Evolutionary conservation across 1,140 invertebrate species (phyloP), one percentile per base, ranked within the genome.

Genomic region (Drosophila sulfurigaster): DNA sequence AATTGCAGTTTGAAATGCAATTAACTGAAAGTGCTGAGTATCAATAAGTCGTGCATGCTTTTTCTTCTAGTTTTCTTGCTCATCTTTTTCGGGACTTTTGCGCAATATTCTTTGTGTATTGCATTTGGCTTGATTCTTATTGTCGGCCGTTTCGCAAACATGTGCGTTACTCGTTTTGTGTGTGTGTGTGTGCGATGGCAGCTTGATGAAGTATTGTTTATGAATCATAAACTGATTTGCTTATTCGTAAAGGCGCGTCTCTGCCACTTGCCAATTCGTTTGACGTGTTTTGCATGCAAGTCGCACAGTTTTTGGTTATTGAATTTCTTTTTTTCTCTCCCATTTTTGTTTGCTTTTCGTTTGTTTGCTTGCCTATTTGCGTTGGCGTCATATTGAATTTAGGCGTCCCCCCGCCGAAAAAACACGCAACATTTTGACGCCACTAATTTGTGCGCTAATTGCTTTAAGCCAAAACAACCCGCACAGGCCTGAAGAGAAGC

Each of bases 141-240:
- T 82, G 79, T 68, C 64, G 71, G 60, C 68, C 74, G 63, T 77
- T 82, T 68, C 54, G 52, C 71, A 73, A 83, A 79, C 76, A 75
- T 77, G 63, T 78, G 79, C 57, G 43, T 48, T 69, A 25, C 28
- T 58, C 67, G 63, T 66, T 45, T 74, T 4, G 4, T 30, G 30
- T 30, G 30, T 32, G 30, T 32, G 30, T 32, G 63, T 57, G 15
- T 41, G 38, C 52, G 74, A 48, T 85, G 75, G 52, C 62, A 71
- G 79, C 76, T 79, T 88, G 83, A 87, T 87, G 82, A 87, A 87
- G 83, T 87, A 88, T 87, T 87, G 83, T 87, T 82, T 82, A 81
- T 79, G 79, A 79, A 87, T 82, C 82, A 82, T 82, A 87, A 87
- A 87, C 83, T 79, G 80, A 87, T 87, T 87, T 87, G 80, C 73